These are phyloP conservation scores for Barbus barbus DNA, from an alignment of 2,113 vertebrate genomes.

Conservation along the genomic window DNA sequence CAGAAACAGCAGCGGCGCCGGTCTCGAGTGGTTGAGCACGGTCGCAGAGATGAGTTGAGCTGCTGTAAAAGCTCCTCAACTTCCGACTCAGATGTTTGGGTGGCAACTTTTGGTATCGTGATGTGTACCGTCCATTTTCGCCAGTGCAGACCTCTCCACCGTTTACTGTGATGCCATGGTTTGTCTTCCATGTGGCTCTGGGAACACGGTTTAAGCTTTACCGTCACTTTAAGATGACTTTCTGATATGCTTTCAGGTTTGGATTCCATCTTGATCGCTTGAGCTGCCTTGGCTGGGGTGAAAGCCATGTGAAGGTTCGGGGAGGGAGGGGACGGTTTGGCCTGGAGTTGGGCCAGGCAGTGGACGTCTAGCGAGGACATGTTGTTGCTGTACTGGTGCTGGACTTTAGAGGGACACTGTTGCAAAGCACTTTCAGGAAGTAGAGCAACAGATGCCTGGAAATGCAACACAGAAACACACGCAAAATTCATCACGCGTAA, in stretches of 20 bases:
- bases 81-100: constrained; percentile 86
- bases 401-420: constrained; percentile 78
- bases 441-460: constrained; percentile 76
- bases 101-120: constrained; percentile 82
- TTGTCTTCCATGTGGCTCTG: constrained; percentile 68
- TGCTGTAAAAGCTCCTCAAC: constrained; percentile 88
- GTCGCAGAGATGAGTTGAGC: constrained; percentile 86
- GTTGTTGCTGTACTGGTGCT: constrained; percentile 94
- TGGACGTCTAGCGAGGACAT: constrained; percentile 92
- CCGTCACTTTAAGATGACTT: constrained; percentile 86
- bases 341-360: constrained; percentile 89
- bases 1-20: constrained; percentile 94
- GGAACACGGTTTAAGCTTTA: constrained; percentile 88
- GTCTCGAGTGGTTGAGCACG: constrained; percentile 83
- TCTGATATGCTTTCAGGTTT: constrained; percentile 85
- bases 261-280: constrained; percentile 78
- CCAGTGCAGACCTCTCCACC: constrained; percentile 92
- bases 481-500: background rate
- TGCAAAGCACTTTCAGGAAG: constrained; percentile 74
- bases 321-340: constrained; percentile 80
- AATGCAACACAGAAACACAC: constrained; percentile 10
- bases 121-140: constrained; percentile 94
- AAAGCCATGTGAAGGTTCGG: constrained; percentile 81
- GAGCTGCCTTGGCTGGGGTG: too few species aligned
- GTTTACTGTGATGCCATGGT: constrained; percentile 81